Conservation (phyloP, 2,888 invertebrate genomes). For the Lissocephala sabroskyi region DNA sequence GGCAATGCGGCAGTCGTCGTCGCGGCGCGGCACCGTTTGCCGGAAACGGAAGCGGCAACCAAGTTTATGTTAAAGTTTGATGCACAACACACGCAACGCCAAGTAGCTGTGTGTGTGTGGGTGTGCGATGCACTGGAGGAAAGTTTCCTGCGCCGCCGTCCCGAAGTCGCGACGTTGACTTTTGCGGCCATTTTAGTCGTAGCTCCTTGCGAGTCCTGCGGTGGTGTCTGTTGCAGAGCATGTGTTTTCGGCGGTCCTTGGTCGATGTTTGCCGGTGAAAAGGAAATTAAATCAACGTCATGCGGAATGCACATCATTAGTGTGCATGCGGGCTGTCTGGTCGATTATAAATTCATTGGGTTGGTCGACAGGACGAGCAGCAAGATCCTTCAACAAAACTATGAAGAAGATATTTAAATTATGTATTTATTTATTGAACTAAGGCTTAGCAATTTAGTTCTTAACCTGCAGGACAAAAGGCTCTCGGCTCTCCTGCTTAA, state of each 20-base stretch:
- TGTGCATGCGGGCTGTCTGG: constrained; percentile 35
- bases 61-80: constrained; percentile 63
- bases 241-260: constrained; percentile 1
- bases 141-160: constrained; percentile 32
- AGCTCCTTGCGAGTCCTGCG: constrained; percentile 40
- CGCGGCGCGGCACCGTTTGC: too few relatives aligned
- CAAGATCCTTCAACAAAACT: too few relatives aligned
- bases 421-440: too few relatives aligned
- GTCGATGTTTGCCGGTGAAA: constrained; percentile 30
- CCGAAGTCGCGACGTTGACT: constrained; percentile 39
- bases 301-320: constrained; percentile 58
- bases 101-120: constrained; percentile 45
- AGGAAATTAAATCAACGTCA: constrained; percentile 59
- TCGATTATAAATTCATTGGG: too few relatives aligned
- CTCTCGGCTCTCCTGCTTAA: too few relatives aligned
- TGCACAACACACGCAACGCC: constrained; percentile 34
- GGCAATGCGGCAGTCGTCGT: too few relatives aligned
- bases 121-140: constrained; percentile 31
- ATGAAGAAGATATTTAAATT: too few relatives aligned
- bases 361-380: too few relatives aligned
- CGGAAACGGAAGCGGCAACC: constrained; percentile 58
- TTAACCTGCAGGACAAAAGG: too few relatives aligned
- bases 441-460: too few relatives aligned
- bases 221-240: constrained; percentile 40
- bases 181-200: constrained; percentile 53